Conservation (phyloP, 2,797 vertebrate species). For the Hybognathus amarus region DNA sequence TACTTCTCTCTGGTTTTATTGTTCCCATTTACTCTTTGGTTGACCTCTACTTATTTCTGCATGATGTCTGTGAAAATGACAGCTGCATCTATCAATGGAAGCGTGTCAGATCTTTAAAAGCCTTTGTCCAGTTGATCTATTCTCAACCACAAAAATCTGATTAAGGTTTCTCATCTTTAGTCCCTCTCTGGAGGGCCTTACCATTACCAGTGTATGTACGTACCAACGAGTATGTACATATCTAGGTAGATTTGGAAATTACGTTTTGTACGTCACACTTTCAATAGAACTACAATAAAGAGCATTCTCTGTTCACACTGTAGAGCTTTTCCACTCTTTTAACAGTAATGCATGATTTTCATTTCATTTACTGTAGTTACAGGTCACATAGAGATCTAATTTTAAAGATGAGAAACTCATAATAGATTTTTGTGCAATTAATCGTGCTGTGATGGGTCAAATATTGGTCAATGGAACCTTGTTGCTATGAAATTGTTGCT, state of each 20-base stretch:
- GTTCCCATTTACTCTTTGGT: slow-evolving; percentile 82
- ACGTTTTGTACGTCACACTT: slow-evolving; percentile 69
- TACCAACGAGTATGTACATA: background rate
- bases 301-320: slow-evolving; percentile 40
- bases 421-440: slow-evolving; percentile 99
- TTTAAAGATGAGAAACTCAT: slow-evolving; percentile 98
- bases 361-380: slow-evolving; percentile 25
- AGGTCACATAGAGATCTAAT: slow-evolving; percentile 55
- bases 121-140: slow-evolving; percentile 99
- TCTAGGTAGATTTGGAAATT: slow-evolving; percentile 61
- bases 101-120: slow-evolving; percentile 98
- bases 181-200: slow-evolving; percentile 61
- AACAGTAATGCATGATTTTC: background rate
- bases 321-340: background rate
- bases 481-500: slow-evolving; percentile 97
- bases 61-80: slow-evolving; percentile 99
- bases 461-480: slow-evolving; percentile 96
- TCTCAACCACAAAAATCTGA: slow-evolving; percentile 99
- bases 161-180: slow-evolving; percentile 99
- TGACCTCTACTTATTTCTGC: slow-evolving; percentile 90
- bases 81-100: slow-evolving; percentile 99
- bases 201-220: background rate
- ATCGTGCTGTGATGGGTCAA: slow-evolving; percentile 98
- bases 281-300: slow-evolving; percentile 68
- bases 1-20: slow-evolving; percentile 79